These are phyloP conservation scores for Hemicentrotus pulcherrimus DNA, from an alignment of 35 echinoderm and acorn worm species.

Conservation along the genomic window DNA sequence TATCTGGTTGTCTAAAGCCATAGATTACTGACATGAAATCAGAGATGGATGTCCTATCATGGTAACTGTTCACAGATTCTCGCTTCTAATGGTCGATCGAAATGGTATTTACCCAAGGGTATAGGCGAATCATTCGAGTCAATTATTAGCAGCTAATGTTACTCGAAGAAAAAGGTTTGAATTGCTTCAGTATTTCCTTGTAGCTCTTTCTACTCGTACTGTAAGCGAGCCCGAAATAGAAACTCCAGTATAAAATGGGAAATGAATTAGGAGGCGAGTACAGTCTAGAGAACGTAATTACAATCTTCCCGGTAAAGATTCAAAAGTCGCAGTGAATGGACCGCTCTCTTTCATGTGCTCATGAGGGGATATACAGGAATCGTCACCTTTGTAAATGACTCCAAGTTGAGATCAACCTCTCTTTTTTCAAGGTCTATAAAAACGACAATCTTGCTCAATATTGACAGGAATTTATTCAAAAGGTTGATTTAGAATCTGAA, in stretches of 20 bases:
- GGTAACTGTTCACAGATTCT: background rate
- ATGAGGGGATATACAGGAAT: background rate
- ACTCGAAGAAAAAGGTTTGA: background rate
- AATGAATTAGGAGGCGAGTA: background rate
- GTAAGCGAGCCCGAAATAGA: background rate
- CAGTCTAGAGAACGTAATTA: background rate
- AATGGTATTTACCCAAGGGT: background rate
- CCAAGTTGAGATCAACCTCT: background rate
- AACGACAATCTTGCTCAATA: no score
- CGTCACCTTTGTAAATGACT: background rate
- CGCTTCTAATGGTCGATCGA: background rate
- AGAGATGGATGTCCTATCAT: background rate
- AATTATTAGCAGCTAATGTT: conserved; percentile 5
- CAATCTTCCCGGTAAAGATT: background rate
- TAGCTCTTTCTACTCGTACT: background rate
- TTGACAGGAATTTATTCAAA: no score
- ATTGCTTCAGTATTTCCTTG: background rate
- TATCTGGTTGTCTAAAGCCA: background rate
- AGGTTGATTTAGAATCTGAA: no score
- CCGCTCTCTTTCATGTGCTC: background rate
- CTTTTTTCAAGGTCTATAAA: background rate
- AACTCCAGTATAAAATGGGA: background rate
- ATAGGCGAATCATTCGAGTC: background rate
- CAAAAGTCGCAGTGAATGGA: background rate
- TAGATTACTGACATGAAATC: background rate